A percentile compares a stretch with the other conserved stretches of the same genome.
Conservation (phyloP, 2,113 vertebrate genomes). For the Melanocharis versteri region DNA sequence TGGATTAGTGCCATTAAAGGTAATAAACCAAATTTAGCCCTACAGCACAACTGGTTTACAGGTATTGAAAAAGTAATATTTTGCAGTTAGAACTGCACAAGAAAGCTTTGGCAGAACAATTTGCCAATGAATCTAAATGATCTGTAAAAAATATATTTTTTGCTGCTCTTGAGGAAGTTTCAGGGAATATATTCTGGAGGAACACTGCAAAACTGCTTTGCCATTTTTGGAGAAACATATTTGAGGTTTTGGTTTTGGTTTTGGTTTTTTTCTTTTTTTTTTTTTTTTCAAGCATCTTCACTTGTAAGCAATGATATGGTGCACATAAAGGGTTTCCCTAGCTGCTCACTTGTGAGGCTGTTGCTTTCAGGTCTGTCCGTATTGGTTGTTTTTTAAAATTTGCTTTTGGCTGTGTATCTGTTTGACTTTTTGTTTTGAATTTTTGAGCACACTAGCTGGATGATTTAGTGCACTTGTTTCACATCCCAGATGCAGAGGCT, state of each 20-base stretch:
- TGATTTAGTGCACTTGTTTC: background rate
- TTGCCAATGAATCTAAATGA: background rate
- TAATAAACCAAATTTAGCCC: background rate
- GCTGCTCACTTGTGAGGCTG: background rate
- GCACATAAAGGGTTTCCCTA: background rate
- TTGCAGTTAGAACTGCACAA: background rate
- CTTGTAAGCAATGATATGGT: background rate
- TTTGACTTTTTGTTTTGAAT: background rate
- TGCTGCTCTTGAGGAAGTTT: background rate
- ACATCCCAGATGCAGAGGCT: background rate
- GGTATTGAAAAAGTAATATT: background rate
- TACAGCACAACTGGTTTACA: background rate
- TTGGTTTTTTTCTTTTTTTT: background rate
- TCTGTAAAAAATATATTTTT: background rate
- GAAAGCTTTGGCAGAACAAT: background rate
- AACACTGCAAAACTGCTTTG: background rate
- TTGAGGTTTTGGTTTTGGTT: fast-evolving
- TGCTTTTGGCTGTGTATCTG: background rate
- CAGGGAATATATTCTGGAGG: background rate
- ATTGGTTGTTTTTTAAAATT: background rate
- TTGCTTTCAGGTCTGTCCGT: background rate
- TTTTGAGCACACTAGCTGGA: background rate
- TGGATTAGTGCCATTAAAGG: background rate
- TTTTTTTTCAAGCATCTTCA: background rate
- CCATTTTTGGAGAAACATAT: background rate